A percentile compares a stretch with the other conserved stretches of the same genome.
Conservation (phyloP, 2,888 invertebrate species). For the Lamellibrachia satsuma region DNA sequence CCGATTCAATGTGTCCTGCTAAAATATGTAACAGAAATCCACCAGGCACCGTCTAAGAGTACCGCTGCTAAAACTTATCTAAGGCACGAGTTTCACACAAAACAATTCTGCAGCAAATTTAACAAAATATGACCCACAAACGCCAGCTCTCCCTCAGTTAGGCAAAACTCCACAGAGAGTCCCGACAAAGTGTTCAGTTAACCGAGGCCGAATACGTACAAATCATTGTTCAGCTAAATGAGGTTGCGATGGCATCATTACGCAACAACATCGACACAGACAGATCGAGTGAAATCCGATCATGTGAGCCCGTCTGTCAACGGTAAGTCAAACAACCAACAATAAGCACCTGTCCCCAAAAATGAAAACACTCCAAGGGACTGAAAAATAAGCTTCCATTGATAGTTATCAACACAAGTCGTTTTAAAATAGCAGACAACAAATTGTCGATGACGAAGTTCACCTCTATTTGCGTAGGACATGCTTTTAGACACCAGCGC, state of each 20-base stretch:
- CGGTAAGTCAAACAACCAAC: background rate
- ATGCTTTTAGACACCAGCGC: background rate
- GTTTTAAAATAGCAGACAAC: slow-evolving; percentile 9
- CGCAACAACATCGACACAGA: background rate
- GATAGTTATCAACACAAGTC: background rate
- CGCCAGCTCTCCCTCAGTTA: background rate
- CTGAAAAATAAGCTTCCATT: background rate
- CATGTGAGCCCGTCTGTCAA: background rate
- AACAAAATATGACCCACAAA: background rate
- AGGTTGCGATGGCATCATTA: background rate
- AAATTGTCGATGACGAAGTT: background rate
- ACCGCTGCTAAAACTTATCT: background rate
- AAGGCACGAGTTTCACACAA: background rate
- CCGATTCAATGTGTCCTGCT: background rate
- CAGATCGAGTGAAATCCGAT: background rate
- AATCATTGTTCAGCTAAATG: background rate
- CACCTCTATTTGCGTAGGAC: background rate
- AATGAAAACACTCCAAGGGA: background rate
- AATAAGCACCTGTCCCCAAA: background rate
- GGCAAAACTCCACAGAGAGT: background rate
- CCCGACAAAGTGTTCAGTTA: background rate
- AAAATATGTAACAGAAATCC: background rate
- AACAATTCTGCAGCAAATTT: background rate
- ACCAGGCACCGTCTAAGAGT: background rate
- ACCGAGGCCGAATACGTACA: background rate